Evolutionary conservation across 2,113 vertebrate species (phyloP), one percentile per base, ranked within the genome.

Genomic region (Pelusios castaneus): DNA sequence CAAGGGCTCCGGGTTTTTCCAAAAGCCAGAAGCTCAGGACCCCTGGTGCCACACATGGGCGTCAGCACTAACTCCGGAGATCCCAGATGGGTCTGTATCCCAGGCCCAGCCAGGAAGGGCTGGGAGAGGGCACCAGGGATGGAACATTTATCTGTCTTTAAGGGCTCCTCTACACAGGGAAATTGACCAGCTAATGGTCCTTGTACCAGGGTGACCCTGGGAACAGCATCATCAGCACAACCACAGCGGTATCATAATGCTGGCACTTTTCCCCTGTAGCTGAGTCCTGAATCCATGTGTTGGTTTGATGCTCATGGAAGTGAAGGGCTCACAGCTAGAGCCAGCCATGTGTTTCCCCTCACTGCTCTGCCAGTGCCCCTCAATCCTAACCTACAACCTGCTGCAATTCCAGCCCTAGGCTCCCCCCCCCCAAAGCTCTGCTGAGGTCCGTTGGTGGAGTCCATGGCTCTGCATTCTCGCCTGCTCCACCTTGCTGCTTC

Each of bases 21-120:
- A 49, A 54, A n/a, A 25, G 25, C 11, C 24, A 1, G 0, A 43
- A 73, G 1, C 11, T 41, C 14, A n/a, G 90, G 34, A n/a, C 4
- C 43, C 63, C 31, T 60, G 0, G 54, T 27, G 2, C 51, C 70
- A 5, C 29, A 6, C 6, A 3, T 1, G 78, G 25, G 83, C 0
- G 5, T 82, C 73, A 29, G 1, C 0, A 3, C 31, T 84, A 75
- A 43, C 21, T 51, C 34, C 34, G 4, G 13, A 31, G 45, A 4
- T 31, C 45, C 75, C 45, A 43, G 24, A 11, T 5, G 13, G 41
- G 63, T 22, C 63, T 38, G 34, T 70, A 70, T 31, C 63, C 16
- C 17, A 73, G 21, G 38, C 21, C 38, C 19, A 41, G 67, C n/a
- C 17, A 19, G 27, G 45, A 16, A 29, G 45, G 45, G 25, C 45